A percentile compares a stretch with the other conserved stretches of the same genome.
Conservation (phyloP, 2,797 vertebrate genomes). For the Danio albolineatus region DNA sequence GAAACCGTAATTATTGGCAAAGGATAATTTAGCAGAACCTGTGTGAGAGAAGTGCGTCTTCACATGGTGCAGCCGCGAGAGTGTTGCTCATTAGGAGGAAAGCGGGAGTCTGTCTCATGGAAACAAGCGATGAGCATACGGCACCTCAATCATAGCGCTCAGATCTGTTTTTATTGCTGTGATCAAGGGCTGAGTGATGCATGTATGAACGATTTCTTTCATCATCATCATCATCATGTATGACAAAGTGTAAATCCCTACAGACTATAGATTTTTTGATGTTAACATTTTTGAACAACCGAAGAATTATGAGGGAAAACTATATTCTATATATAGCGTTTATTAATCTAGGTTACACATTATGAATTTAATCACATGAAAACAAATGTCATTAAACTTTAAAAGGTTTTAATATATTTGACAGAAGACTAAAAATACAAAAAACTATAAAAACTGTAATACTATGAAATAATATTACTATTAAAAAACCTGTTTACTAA, state of each 20-base stretch:
- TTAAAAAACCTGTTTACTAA: not conserved
- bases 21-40: constrained; percentile 8
- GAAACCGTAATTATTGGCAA: constrained; percentile 28
- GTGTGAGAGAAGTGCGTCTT: not conserved
- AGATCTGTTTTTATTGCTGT: constrained; percentile 24
- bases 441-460: not conserved
- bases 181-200: not conserved
- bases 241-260: not conserved
- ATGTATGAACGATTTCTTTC: not conserved
- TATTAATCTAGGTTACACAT: not conserved
- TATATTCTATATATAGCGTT: not conserved
- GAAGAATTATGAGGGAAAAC: not conserved
- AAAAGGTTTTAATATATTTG: too few relatives aligned
- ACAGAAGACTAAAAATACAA: not conserved
- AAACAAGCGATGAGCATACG: not conserved
- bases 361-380: not conserved
- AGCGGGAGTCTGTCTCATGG: constrained; percentile 6
- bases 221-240: not conserved
- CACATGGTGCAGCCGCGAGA: not conserved
- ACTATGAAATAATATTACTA: not conserved
- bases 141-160: not conserved
- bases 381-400: too few relatives aligned
- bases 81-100: constrained; percentile 39
- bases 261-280: not conserved
- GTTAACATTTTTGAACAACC: not conserved